Conservation (phyloP, 92 coral and sea anemone genomes). For the Porites evermanni region DNA sequence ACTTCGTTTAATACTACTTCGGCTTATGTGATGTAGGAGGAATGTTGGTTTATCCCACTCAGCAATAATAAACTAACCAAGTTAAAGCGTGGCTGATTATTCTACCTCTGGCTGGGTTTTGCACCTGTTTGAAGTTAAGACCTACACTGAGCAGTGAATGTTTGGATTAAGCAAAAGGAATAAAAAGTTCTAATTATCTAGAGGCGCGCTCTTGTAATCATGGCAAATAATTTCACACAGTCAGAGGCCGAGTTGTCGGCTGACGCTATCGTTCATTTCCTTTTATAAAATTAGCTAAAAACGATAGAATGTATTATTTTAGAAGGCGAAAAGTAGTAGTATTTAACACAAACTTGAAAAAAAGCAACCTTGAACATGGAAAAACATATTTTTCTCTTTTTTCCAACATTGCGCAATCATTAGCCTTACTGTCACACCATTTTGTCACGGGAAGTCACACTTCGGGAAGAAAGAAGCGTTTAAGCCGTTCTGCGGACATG, state of each 20-base stretch:
- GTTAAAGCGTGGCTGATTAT: no score
- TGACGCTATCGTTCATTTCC: neutral
- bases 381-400: neutral
- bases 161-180: no score
- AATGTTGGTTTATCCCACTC: no score
- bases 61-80: no score
- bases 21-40: no score
- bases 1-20: no score
- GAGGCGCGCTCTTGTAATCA: neutral
- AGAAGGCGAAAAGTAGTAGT: neutral
- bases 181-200: no score
- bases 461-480: neutral
- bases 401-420: slow-evolving; percentile 12
- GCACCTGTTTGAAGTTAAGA: no score
- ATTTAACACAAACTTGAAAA: neutral
- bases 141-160: no score
- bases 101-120: no score
- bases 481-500: slow-evolving; percentile 1
- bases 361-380: neutral
- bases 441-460: slow-evolving; percentile 11
- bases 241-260: neutral
- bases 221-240: neutral
- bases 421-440: slow-evolving; percentile 20
- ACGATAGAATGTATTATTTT: neutral
- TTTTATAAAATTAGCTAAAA: neutral